Evolutionary conservation across 2,888 invertebrate genomes (phyloP).

Genomic region (Drosophila glabriapex): DNA sequence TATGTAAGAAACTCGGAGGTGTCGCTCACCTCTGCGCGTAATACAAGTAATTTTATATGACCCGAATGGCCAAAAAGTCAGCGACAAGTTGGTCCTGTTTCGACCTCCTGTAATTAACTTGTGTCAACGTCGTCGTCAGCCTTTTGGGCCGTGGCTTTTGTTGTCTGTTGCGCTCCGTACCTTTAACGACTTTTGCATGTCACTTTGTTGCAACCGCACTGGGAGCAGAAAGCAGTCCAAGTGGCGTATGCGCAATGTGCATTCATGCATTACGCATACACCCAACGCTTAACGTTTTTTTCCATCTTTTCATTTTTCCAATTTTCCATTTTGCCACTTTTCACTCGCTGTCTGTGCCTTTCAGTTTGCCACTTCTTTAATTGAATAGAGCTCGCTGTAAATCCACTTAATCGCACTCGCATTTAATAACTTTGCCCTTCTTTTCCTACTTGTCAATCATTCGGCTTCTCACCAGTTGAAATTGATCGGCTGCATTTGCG

Average conservation of each 20-base stretch:
- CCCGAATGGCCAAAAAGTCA: constrained; percentile 58
- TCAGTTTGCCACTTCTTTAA: constrained; percentile 29
- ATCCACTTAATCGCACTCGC: constrained; percentile 44
- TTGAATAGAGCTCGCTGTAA: constrained; percentile 44
- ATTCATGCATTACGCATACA: constrained; percentile 62
- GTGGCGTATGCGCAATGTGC: constrained; percentile 61
- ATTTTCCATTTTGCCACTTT: neutral
- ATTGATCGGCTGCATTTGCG: constrained; percentile 14
- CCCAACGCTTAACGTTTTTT: constrained; percentile 30
- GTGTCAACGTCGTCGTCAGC: constrained; percentile 53
- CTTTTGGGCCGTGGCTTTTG: constrained; percentile 54
- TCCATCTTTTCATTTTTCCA: neutral
- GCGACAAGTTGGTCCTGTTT: constrained; percentile 45
- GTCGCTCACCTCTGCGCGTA: constrained; percentile 45
- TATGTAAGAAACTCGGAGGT: constrained; percentile 32
- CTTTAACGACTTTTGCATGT: constrained; percentile 59
- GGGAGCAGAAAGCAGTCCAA: constrained; percentile 5
- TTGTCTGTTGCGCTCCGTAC: constrained; percentile 45
- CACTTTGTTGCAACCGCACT: constrained; percentile 58
- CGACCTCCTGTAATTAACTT: constrained; percentile 64
- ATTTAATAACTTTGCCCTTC: constrained; percentile 37
- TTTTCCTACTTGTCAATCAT: constrained; percentile 37
- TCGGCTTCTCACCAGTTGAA: constrained; percentile 28
- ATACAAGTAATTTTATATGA: constrained; percentile 60
- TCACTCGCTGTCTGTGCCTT: neutral